Conservation (phyloP, 2,888 invertebrate species). For the Phaonia tiefii region DNA sequence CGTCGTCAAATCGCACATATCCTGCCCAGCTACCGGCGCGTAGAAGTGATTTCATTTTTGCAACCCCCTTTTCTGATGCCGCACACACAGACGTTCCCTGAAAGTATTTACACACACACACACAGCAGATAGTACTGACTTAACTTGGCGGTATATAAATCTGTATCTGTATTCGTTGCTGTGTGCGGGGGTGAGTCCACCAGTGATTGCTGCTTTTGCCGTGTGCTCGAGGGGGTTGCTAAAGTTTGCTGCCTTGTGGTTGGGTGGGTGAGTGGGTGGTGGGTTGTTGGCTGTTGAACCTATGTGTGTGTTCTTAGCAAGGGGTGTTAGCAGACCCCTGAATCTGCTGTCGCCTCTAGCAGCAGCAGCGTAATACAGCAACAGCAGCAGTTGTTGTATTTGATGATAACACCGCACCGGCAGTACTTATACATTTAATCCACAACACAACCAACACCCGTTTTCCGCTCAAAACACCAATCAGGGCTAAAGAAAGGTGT, state of each 20-base stretch:
- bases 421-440: constrained; percentile 74
- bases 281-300: constrained; percentile 55
- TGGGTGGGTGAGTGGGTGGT: constrained; percentile 64
- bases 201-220: constrained; percentile 44
- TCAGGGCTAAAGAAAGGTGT: constrained; percentile 79
- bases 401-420: constrained; percentile 33
- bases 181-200: constrained; percentile 68
- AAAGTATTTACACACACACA: background rate
- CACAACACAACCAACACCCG: constrained; percentile 75
- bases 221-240: constrained; percentile 40
- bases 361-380: background rate
- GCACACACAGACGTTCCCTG: constrained; percentile 5
- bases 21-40: constrained; percentile 76
- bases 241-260: constrained; percentile 47
- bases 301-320: constrained; percentile 38
- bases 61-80: constrained; percentile 56
- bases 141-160: too few species aligned
- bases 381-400: constrained; percentile 69
- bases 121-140: too few species aligned
- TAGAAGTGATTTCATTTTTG: constrained; percentile 64
- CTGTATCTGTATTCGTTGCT: constrained; percentile 31
- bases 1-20: constrained; percentile 80
- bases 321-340: background rate
- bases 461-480: constrained; percentile 77
- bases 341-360: background rate